Evolutionary conservation across 2,888 invertebrate species (phyloP).

Genomic region (Dastarcus helophoroides): DNA sequence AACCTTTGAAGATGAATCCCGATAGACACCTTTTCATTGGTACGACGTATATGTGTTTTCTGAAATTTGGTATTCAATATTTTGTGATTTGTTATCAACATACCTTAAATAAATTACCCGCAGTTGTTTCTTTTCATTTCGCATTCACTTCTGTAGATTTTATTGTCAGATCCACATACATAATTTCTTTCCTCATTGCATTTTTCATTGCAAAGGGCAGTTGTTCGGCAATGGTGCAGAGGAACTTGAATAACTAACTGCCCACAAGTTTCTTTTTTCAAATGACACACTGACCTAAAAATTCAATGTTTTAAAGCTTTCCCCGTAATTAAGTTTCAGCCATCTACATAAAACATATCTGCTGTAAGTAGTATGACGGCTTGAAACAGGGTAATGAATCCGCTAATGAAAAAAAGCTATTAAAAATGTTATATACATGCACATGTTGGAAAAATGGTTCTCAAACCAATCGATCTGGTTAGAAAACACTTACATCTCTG

Average conservation of each 20-base stretch:
- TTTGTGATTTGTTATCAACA: not conserved
- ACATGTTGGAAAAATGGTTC: too few relatives aligned
- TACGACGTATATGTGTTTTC: slow-evolving; percentile 84
- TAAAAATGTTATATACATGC: too few relatives aligned
- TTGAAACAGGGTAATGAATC: too few relatives aligned
- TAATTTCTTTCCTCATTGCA: slow-evolving; percentile 64
- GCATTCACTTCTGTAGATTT: slow-evolving; percentile 82
- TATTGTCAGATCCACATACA: slow-evolving; percentile 82
- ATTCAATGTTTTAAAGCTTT: too few relatives aligned
- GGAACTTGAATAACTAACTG: slow-evolving; percentile 77
- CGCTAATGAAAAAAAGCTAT: too few relatives aligned
- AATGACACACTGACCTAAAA: slow-evolving; percentile 67
- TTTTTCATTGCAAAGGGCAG: slow-evolving; percentile 68
- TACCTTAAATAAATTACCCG: slow-evolving; percentile 44
- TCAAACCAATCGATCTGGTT: too few relatives aligned
- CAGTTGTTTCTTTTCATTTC: slow-evolving; percentile 86
- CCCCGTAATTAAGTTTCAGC: too few relatives aligned
- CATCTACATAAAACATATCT: too few relatives aligned
- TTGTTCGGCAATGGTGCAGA: slow-evolving; percentile 72
- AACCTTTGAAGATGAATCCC: slow-evolving; percentile 76
- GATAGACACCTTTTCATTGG: slow-evolving; percentile 77
- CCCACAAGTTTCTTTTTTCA: slow-evolving; percentile 72
- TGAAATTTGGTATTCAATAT: slow-evolving; percentile 29
- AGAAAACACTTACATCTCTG: too few relatives aligned
- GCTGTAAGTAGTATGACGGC: too few relatives aligned